Evolutionary conservation across 2,797 vertebrate genomes (phyloP), one percentile per base, ranked within the genome.

Genomic region (Lerista edwardsae): DNA sequence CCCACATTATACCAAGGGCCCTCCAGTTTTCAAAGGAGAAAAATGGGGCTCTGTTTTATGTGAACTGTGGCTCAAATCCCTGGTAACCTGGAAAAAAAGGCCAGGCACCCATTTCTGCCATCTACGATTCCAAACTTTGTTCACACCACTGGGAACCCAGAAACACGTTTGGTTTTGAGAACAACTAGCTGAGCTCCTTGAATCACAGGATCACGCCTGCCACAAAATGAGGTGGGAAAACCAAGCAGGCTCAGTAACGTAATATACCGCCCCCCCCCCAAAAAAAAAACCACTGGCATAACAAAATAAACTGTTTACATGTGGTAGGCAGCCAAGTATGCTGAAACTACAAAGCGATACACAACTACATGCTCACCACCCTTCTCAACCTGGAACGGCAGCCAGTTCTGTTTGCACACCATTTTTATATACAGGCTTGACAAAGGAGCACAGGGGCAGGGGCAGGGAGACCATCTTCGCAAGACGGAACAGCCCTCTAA

Each of bases 271-370:
- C 83, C 88, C 79, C 83, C 77, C 83, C n/a, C n/a, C n/a, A n/a
- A n/a, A n/a, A n/a, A n/a, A 78, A 8, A 1, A 44, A 59, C 59
- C 84, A 75, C 59, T 3, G 4, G 79, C 83, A 87, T 76, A 88
- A 90, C 88, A 91, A 90, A 73, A 84, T 87, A 83, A 87, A 89
- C 83, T 68, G 68, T 79, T 87, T 87, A 23, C 83, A 90, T 69
- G 80, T 86, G 87, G 92, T 83, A 87, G 4, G 75, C 8, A 12
- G 88, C 90, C 87, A 93, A 87, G n/a, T 68, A 80, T 2, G 81
- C 79, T 86, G 82, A 2, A 77, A 1, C 1, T 1, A 68, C 69
- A 41, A 36, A n/a, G 76, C 88, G 59, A 44, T 19, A 59, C 73
- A n/a, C n/a, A 65, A 87, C 61, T 31, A 29, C 1, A 27, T 1